Base-by-base conservation (phyloP, 2,797 vertebrate species). In the Scolopax rusticola region DNA sequence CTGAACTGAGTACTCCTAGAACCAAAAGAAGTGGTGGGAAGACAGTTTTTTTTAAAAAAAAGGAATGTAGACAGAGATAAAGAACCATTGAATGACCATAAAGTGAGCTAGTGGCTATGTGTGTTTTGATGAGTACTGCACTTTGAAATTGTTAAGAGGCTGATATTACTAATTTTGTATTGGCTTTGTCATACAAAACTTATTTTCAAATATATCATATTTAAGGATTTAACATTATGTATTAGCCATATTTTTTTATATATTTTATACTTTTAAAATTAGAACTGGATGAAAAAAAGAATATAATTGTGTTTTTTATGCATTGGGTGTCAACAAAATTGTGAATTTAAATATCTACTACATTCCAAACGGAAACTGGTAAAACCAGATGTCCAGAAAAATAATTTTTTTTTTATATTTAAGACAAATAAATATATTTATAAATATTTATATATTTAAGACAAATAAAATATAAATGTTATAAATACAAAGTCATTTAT, bases 61-160 rank as follows among this genome's bases (percentile, higher is more conserved):
- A 47, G 2, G 8, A 12, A n/a, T 8, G 17, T 1, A 50, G 12
- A 53, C 11, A 25, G 2, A 41, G 36, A 24, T 24, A 63, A 63
- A 77, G 4, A 69, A 14, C 1, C 8, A 80, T 47, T 28, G 0
- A 67, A 63, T 32, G 36, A n/a, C 8, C 2, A 3, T 12, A n/a
- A 54, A 18, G 1, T 25, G 30, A 85, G 83, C 12, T 6, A 75
- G 28, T 33, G 76, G 3, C 7, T 57, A 16, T 30, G 10, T 28
- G 16, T 0, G 0, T 75, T 93, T 80, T 27, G 25, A 20, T 48
- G 24, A 70, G 19, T 32, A 70, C 2, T 24, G 4, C 4, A 43
- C 3, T 3, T 83, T 15, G 33, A 69, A 74, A 82, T 41, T 53
- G 1, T 33, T 70, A 65, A 79, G 10, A 77, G 12, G 1, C 4